These are phyloP conservation scores for Stichodactyla helianthus DNA, from an alignment of 64 coral and sea anemone genomes.

Conservation along the genomic window DNA sequence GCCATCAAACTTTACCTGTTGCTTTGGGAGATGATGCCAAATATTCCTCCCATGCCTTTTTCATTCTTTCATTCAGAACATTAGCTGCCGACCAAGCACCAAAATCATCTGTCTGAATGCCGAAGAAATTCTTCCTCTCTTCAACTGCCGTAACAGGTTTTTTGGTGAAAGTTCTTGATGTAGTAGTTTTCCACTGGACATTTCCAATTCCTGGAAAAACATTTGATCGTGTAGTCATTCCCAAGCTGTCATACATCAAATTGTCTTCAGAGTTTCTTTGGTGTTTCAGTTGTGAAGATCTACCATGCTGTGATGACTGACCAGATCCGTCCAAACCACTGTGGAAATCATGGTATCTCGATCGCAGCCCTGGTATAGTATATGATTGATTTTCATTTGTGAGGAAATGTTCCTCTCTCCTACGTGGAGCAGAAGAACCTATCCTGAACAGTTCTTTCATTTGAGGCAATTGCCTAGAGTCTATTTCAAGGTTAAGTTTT, in stretches of 20 bases:
- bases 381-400: background rate
- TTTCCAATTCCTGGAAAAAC: constrained; percentile 86
- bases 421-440: background rate
- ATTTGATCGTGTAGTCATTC: constrained; percentile 54
- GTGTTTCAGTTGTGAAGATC: background rate
- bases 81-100: constrained; percentile 82
- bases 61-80: constrained; percentile 76
- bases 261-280: background rate
- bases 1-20: background rate
- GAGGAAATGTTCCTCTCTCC: background rate
- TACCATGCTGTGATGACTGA: background rate
- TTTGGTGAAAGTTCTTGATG: constrained; percentile 45
- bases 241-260: constrained; percentile 37
- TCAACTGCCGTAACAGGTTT: constrained; percentile 34
- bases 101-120: constrained; percentile 75
- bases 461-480: constrained; percentile 13
- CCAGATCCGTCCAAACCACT: background rate
- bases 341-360: background rate
- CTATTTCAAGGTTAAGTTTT: background rate
- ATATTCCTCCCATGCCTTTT: constrained; percentile 78
- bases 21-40: constrained; percentile 63
- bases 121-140: constrained; percentile 66
- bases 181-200: constrained; percentile 66
- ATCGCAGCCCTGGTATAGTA: background rate
- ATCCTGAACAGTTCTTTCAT: constrained; percentile 19